These are phyloP conservation scores for Agrochola circellaris DNA, from an alignment of 2,888 invertebrate genomes.

Conservation along the genomic window DNA sequence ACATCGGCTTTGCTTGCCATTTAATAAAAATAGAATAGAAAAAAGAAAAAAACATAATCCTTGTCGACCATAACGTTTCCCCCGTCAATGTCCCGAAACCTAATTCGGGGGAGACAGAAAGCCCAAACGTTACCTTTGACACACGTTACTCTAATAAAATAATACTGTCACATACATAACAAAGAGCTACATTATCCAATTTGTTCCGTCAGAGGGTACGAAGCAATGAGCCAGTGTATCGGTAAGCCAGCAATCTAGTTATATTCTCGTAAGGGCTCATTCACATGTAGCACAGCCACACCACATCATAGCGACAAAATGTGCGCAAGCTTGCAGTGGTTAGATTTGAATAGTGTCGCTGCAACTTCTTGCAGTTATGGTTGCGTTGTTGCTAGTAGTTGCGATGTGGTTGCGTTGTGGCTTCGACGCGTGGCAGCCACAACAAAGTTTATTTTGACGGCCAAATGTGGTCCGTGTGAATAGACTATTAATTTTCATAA, in stretches of 20 bases:
- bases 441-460: neutral
- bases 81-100: conserved; percentile 31
- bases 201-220: conserved; percentile 73
- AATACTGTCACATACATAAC: conserved; percentile 58
- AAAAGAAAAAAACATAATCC: conserved; percentile 1
- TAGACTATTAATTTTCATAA: neutral
- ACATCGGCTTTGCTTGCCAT: too few species aligned
- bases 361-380: neutral
- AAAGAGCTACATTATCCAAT: conserved; percentile 79
- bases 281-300: neutral
- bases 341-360: neutral
- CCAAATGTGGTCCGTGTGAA: neutral
- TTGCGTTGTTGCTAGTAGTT: neutral
- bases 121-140: conserved; percentile 49
- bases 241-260: conserved; percentile 75
- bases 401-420: neutral
- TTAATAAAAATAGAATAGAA: neutral
- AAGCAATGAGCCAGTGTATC: conserved; percentile 81
- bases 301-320: neutral
- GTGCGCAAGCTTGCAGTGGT: neutral
- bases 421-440: neutral
- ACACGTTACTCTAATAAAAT: conserved; percentile 62
- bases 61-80: conserved; percentile 4
- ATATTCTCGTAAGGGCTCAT: conserved; percentile 8
- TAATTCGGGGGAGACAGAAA: conserved; percentile 44